Base-by-base conservation (phyloP, 2,113 vertebrate species). In the Gila orcuttii region DNA sequence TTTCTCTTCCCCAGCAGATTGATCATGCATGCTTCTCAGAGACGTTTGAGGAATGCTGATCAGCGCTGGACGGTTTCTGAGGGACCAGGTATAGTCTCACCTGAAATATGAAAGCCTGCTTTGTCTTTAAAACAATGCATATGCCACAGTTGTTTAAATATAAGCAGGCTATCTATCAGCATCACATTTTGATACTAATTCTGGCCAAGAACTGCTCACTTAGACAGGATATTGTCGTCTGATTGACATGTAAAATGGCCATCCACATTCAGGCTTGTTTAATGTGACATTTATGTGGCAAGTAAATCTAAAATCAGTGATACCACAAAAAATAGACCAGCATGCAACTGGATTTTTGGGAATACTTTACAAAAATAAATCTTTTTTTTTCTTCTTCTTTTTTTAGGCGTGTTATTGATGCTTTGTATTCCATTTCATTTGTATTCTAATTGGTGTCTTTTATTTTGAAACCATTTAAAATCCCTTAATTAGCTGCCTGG, bases 31-130 rank as follows among this genome's bases (percentile, higher is more conserved):
- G 62, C 60, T 25, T 25, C 45, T 39, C 42, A 25, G 60, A 17
- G 64, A 71, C 36, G 28, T 85, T 77, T 25, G 23, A 25, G 13
- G 45, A 69, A 78, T 57, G 62, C 57, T 83, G 82, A 60, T 74
- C 73, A 84, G 69, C 25, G 2, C 2, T 3, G 57, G 52, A 55
- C 0, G 6, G 6, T 55, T 55, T 21, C 19, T 21, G 6, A 57
- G 55, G 55, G 25, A 75, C 23, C 42, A 17, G 75, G 42, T 77
- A 17, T 62, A 42, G 66, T 42, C 23, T 75, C 12, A 47, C 42
- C 57, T 31, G 2, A 76, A 39, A 36, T 33, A 19, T 10, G 15
- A 33, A 36, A 2, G 5, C 75, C 4, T 13, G 31, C 9, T 57
- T 57, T 31, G 15, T 76, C n/a, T 25, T 50, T 74, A 74, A 23